These are phyloP conservation scores for Poeciliopsis turrubarensis DNA, from an alignment of 2,113 vertebrate genomes.

Conservation along the genomic window DNA sequence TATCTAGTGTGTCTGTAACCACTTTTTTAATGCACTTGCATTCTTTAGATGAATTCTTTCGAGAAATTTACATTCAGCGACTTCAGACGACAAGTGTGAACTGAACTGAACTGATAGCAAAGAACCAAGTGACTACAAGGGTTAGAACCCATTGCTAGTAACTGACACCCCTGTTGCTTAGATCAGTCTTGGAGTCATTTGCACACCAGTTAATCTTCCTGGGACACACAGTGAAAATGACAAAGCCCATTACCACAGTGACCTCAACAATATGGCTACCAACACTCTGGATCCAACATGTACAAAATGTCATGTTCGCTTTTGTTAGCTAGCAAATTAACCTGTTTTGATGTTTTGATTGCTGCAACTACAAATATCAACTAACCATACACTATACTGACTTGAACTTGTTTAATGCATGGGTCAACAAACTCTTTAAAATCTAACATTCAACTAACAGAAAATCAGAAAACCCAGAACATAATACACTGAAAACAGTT, in stretches of 20 bases:
- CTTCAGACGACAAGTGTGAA: neutral
- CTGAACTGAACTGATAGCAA: neutral
- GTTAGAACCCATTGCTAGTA: constrained; percentile 48
- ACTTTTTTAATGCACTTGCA: neutral
- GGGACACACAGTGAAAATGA: constrained; percentile 71
- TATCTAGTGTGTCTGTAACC: neutral
- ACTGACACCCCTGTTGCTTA: constrained; percentile 49
- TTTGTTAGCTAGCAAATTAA: neutral
- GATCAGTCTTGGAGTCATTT: constrained; percentile 59
- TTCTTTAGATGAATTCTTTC: constrained; percentile 5
- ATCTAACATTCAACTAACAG: neutral
- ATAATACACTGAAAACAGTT: neutral
- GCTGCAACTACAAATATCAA: constrained; percentile 2
- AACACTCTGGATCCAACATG: constrained; percentile 28
- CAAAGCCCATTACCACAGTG: constrained; percentile 76
- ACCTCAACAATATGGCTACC: constrained; percentile 37
- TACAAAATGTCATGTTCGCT: neutral
- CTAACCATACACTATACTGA: neutral
- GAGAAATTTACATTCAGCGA: neutral
- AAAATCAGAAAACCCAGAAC: neutral
- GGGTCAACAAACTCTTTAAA: neutral
- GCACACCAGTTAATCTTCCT: constrained; percentile 67
- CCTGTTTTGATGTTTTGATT: neutral
- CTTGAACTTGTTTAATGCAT: neutral
- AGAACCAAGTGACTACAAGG: constrained; percentile 22